Evolutionary conservation across 2,113 vertebrate genomes (phyloP), one percentile per base, ranked within the genome.

Genomic region (Microtus richardsoni): DNA sequence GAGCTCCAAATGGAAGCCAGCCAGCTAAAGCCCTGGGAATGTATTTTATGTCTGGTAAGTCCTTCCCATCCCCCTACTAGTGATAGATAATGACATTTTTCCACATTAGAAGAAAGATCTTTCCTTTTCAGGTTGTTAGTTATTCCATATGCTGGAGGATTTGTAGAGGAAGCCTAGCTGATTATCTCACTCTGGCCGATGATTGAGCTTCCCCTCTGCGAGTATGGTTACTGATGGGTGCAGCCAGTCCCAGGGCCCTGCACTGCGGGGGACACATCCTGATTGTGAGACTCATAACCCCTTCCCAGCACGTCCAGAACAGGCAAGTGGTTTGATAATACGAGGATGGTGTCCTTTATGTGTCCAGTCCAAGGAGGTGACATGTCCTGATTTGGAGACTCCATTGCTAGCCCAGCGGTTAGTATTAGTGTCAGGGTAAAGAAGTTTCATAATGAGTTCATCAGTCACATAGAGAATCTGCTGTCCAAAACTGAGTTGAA

Each of bases 41-140:
- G 33, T 79, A 28, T 86, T 92, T 94, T 64, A 73, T 41, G 9
- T 47, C 26, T 54, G 21, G 0, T 41, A 47, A 80, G 39, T n/a
- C 30, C 58, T 94, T 96, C 44, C 30, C 84, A 39, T 90, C 73
- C 64, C 64, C 24, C 71, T 10, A 39, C 41, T 44, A 85, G 24
- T 88, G 82, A 89, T 49, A 91, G 52, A 71, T 24, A 94, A 77
- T 19, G 52, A 10, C 52, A n/a, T 92, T 93, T 95, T 89, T 22
- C 52, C 68, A 71, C 12, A 60, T 78, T 54, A 64, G 36, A 68
- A 89, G 39, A 70, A 94, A 66, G 74, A 71, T 21, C 11, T 52
- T 82, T 60, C 60, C 68, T 92, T 94, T 85, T 49, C 16, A 71
- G n/a, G 41, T 88, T 75, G 12, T 79, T 93, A 80, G 93, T 78